Base-by-base conservation (phyloP, 2,888 invertebrate species). In the Lysandra coridon region DNA sequence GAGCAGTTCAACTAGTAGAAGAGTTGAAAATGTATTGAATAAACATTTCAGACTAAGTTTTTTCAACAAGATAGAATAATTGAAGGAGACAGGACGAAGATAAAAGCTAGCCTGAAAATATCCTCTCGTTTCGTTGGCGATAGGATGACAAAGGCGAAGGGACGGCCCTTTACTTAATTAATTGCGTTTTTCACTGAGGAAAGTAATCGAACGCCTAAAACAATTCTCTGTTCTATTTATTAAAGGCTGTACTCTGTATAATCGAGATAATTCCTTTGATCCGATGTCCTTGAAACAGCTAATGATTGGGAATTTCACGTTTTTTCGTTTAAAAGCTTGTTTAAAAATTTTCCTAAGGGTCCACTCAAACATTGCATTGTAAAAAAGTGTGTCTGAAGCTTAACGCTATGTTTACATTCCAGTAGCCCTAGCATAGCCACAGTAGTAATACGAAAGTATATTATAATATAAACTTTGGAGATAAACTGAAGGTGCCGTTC, bases 141-240 rank as follows among this genome's bases (percentile, higher is more conserved):
- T 57, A 57, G 76, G 76, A 76, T 76, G 76, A 76, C 76, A 76
- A 76, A 76, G 76, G 53, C 69, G 33, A 4, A 69, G 33, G 62
- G n/a, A 57, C 62, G 40, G 53, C 57, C 76, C 76, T 76, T 76
- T 57, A 30, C 30, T 49, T 76, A 76, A 76, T 76, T 76, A 76
- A 76, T 76, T 76, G 44, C 76, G 76, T 76, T 76, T 76, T 76
- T 76, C 76, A 76, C 49, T 74, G 75, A 33, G 30, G 53, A 76
- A 33, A 30, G 53, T 76, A 57, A 76, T 76, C 76, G 76, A 75
- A 75, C 57, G 30, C 76, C 53, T 30, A 76, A 76, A 76, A 76
- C 57, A 76, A 53, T 57, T 49, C 75, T 49, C 75, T 37, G 69
- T 75, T 75, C 49, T 44, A 75, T 75, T 75, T 75, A 53, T 76